These are phyloP conservation scores for Panagrolaimus sp. DNA, from an alignment of 1,140 invertebrate genomes.

Conservation along the genomic window DNA sequence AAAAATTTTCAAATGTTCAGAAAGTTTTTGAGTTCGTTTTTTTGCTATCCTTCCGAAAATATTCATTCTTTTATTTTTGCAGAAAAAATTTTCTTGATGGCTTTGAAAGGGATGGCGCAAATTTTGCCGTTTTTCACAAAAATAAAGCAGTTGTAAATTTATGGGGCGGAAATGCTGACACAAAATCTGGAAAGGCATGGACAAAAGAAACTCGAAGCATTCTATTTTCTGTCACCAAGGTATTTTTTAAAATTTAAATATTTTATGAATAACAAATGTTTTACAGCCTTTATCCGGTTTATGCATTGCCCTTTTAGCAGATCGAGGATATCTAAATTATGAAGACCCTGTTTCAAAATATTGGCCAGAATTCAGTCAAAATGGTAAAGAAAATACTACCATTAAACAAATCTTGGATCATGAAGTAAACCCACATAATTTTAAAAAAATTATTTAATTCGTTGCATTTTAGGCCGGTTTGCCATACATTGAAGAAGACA, in stretches of 20 bases:
- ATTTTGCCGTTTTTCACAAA: slow-evolving; percentile 56
- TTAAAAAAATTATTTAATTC: neutral
- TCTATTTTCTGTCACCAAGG: slow-evolving; percentile 50
- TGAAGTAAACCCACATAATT: slow-evolving; percentile 46
- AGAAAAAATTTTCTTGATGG: slow-evolving; percentile 46
- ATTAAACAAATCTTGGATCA: slow-evolving; percentile 60
- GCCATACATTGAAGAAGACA: slow-evolving; percentile 45
- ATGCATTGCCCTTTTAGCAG: slow-evolving; percentile 59
- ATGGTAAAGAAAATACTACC: slow-evolving; percentile 61
- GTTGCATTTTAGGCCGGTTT: slow-evolving; percentile 45
- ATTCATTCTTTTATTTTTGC: slow-evolving; percentile 8
- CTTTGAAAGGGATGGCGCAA: slow-evolving; percentile 52
- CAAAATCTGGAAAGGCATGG: slow-evolving; percentile 33
- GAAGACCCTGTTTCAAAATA: slow-evolving; percentile 58
- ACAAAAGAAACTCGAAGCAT: slow-evolving; percentile 38
- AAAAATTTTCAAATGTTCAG: slow-evolving; percentile 20
- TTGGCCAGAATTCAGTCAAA: slow-evolving; percentile 62
- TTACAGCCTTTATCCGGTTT: slow-evolving; percentile 33
- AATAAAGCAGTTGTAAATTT: slow-evolving; percentile 57
- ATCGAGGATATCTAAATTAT: slow-evolving; percentile 60
- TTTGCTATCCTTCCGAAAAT: neutral
- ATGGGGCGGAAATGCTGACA: slow-evolving; percentile 61
- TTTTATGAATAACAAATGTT: neutral
- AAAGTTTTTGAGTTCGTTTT: slow-evolving; percentile 26
- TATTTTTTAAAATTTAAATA: slow-evolving; percentile 17